Base-by-base conservation (phyloP, 2,888 invertebrate species). In the Molorchus minor region DNA sequence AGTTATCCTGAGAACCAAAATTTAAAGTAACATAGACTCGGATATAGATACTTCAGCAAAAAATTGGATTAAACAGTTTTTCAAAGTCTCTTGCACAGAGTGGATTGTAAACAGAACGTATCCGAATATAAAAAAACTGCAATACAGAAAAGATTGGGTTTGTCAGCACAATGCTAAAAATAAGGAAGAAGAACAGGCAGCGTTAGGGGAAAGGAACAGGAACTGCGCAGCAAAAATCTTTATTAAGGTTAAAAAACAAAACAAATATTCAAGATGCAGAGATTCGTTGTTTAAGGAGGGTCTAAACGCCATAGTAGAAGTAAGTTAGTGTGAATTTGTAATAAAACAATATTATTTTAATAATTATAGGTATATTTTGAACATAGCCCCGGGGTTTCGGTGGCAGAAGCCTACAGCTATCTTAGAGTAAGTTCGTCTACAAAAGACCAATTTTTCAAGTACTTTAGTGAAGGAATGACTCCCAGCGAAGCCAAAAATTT, bases 61-160 rank as follows among this genome's bases (percentile, higher is more conserved):
- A 41, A 41, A 41, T 41, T 41, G 41, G 41, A 41, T 41, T 41
- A 41, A 41, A 17, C 17, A 41, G 19, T 41, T 41, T 41, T 41
- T 20, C 12, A 41, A 41, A 41, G 41, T 12, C 20, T 19, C 41
- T 41, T 41, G 19, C 19, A 41, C 41, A 41, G 41, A 41, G 19
- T 41, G 19, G 20, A 20, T 41, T 41, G 41, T 41, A 41, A 41
- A 41, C 41, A 41, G 19, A 41, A 41, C 41, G 41, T 41, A 41
- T 41, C 41, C 41, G 17, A 41, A 41, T n/a, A 20, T 41, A 41
- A 13, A 25, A 25, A 25, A 25, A 25, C 25, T 25, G 8, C 25
- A 36, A 15, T 36, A 36, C 15, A 12, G 36, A 12, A 36, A 36
- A 36, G 36, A 36, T 30, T 30, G 30, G 30, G 30, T 30, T 30